phyloP scores from a whole-genome alignment of 2,888 invertebrate genomes.

The Caenorhabditis doughertyi region DNA sequence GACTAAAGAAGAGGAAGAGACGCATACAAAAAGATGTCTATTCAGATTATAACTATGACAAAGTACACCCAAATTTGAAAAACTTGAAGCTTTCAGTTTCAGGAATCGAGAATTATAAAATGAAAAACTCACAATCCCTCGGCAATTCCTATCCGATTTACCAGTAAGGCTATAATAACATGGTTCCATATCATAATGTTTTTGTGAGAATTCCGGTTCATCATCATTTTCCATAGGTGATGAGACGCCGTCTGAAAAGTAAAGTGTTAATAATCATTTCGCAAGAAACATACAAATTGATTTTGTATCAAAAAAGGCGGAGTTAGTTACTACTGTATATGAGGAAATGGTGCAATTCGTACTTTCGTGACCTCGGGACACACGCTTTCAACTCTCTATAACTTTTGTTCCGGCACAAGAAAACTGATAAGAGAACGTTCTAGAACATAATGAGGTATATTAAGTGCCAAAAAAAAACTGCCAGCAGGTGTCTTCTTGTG shows the following conservation, averaged over 20 bases:
- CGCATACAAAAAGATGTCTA: conserved; percentile 43
- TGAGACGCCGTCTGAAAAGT: conserved; percentile 59
- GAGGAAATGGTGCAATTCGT: background rate
- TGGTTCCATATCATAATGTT: conserved; percentile 68
- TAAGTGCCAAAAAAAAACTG: conserved; percentile 29
- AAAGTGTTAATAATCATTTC: background rate
- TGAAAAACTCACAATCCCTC: conserved; percentile 67
- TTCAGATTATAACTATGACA: conserved; percentile 57
- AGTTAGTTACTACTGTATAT: background rate
- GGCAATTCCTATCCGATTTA: conserved; percentile 64
- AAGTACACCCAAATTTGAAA: conserved; percentile 33
- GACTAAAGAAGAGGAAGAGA: conserved; percentile 35
- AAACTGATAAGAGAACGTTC: conserved; percentile 21
- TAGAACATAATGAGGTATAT: conserved; percentile 1
- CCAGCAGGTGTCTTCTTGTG: conserved; percentile 38
- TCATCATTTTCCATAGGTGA: conserved; percentile 60
- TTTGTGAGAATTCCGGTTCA: conserved; percentile 65
- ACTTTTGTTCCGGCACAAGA: conserved; percentile 1
- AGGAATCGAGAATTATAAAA: background rate
- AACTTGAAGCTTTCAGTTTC: background rate
- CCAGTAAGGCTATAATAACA: conserved; percentile 70
- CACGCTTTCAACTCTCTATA: background rate
- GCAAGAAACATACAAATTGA: background rate
- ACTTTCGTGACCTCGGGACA: conserved; percentile 8
- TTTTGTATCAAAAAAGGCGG: background rate